Evolutionary conservation across 2,888 invertebrate genomes (phyloP), one percentile per base, ranked within the genome.

Genomic region (Ctena decussata): DNA sequence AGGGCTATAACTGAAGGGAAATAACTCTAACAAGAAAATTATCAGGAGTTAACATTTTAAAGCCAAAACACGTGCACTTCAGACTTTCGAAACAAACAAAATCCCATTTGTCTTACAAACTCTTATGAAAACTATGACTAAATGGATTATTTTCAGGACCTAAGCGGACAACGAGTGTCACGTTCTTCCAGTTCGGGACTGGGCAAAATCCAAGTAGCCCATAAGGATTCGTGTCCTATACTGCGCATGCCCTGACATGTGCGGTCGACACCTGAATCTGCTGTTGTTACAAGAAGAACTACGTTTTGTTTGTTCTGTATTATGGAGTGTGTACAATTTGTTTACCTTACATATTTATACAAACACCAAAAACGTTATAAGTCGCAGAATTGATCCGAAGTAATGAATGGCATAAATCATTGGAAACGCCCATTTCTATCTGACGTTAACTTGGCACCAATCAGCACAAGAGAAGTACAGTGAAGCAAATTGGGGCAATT

Each of bases 141-240:
- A 65, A n/a, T 46, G 46, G 46, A 18, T 2, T 65, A 80, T 65
- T 88, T 88, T 88, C 87, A 88, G 87, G 85, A 72, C 74, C 84
- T 24, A 75, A 80, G 74, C 74, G 87, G 85, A 77, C 85, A 41
- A 88, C 85, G 30, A 85, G 78, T 72, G 81, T 85, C 74, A 79
- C 87, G 32, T 88, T 57, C 85, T 88, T 88, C 85, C 81, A 65
- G 71, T 82, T 88, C 77, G 85, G 87, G 57, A 46, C 71, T 24
- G 72, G 80, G 57, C 27, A 72, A 77, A 77, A 72, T 65, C 73
- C 77, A 80, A 82, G 84, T 65, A 80, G 82, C 82, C 39, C 37
- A 73, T 74, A 85, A 77, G 49, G 83, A 77, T 70, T 60, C 37
- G 69, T 76, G 76, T 60, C 85, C 75, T 44, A 53, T 77, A 46